These are phyloP conservation scores for Euclidia mi DNA, from an alignment of 2,888 invertebrate genomes.

Conservation along the genomic window DNA sequence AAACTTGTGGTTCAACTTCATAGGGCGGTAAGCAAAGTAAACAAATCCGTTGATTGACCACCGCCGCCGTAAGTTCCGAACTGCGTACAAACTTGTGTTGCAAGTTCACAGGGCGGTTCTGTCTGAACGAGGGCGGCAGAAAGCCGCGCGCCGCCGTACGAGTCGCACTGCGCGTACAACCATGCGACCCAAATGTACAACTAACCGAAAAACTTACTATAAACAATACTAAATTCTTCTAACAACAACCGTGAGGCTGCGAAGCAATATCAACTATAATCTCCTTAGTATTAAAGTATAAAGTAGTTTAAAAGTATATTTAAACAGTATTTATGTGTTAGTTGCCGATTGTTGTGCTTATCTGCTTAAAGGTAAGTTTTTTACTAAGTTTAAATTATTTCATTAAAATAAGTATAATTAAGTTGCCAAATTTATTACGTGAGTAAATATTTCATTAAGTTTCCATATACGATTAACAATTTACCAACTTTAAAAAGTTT, in stretches of 20 bases:
- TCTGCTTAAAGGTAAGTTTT: slow-evolving; percentile 69
- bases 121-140: slow-evolving; percentile 69
- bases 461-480: too few species aligned
- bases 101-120: slow-evolving; percentile 62
- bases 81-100: slow-evolving; percentile 56
- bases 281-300: slow-evolving; percentile 56
- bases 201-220: slow-evolving; percentile 46
- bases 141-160: slow-evolving; percentile 72
- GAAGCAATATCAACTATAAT: slow-evolving; percentile 56
- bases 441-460: too few species aligned
- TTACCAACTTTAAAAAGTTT: too few species aligned
- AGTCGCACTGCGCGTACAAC: slow-evolving; percentile 61
- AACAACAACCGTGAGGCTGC: slow-evolving; percentile 56
- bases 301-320: slow-evolving; percentile 61
- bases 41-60: slow-evolving; percentile 1
- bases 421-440: too few species aligned
- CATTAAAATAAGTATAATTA: neutral
- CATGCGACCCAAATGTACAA: slow-evolving; percentile 55
- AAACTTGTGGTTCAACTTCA: neutral
- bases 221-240: slow-evolving; percentile 36
- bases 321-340: slow-evolving; percentile 50
- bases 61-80: slow-evolving; percentile 32
- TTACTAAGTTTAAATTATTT: slow-evolving; percentile 12
- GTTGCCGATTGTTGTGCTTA: slow-evolving; percentile 57
- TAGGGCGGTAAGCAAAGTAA: neutral